Evolutionary conservation across 2,797 vertebrate species (phyloP).

Genomic region (Melanotaenia maccullochi): DNA sequence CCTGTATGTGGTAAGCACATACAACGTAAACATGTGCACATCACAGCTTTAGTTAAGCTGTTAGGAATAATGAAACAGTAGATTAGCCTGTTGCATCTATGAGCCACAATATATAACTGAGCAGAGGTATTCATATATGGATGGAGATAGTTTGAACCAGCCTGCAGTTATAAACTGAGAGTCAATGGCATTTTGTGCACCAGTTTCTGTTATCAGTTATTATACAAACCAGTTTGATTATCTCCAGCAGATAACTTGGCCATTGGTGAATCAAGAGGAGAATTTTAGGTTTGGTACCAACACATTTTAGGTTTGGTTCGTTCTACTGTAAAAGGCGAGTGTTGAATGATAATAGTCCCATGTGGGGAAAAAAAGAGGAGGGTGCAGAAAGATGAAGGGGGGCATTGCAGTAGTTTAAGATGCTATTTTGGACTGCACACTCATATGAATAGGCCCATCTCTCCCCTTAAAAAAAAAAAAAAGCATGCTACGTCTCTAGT

Average conservation of each 20-base stretch:
- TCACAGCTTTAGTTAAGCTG: not conserved
- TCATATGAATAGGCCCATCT: no score
- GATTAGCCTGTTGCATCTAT: not conserved
- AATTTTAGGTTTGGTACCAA: conserved; percentile 22
- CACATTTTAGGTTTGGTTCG: not conserved
- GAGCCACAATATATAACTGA: not conserved
- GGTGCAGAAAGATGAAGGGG: not conserved
- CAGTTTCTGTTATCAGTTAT: no score
- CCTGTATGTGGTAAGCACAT: not conserved
- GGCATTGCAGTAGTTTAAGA: not conserved
- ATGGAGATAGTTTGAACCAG: not conserved
- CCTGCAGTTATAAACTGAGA: not conserved
- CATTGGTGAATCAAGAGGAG: not conserved
- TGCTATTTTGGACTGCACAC: no score
- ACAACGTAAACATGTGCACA: not conserved
- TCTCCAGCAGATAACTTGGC: not conserved
- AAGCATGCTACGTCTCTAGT: not conserved
- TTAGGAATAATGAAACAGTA: not conserved
- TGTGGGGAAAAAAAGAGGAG: not conserved
- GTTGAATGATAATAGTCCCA: not conserved
- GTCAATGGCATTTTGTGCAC: not conserved
- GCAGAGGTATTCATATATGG: not conserved
- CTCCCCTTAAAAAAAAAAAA: not conserved
- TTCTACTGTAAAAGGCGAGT: conserved; percentile 1
- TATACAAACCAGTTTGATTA: conserved; percentile 43